These are phyloP conservation scores for Pelusios castaneus DNA, from an alignment of 2,113 vertebrate genomes.

Conservation along the genomic window DNA sequence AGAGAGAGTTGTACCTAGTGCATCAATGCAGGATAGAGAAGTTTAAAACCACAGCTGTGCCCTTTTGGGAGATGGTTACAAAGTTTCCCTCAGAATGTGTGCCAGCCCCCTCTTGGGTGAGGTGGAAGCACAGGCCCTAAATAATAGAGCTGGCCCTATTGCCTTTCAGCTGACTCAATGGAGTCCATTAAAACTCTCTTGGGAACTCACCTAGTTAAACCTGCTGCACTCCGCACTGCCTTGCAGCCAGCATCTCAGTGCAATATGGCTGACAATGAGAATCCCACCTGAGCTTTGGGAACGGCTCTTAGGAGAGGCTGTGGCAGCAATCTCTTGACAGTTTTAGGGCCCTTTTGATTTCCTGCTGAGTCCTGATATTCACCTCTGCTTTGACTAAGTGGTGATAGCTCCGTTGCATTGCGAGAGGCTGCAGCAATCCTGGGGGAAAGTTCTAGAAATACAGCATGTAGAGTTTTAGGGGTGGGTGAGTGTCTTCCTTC, in stretches of 20 bases:
- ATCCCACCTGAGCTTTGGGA: not conserved
- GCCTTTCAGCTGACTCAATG: not conserved
- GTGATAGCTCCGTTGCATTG: not conserved
- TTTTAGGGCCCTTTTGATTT: not conserved
- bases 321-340: not conserved
- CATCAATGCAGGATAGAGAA: rapidly evolving
- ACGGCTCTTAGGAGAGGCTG: not conserved
- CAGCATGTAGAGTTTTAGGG: not conserved
- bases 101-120: not conserved
- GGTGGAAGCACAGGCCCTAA: not conserved
- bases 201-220: not conserved
- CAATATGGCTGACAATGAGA: not conserved
- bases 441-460: not conserved
- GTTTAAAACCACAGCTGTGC: not conserved
- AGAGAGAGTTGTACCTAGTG: rapidly evolving
- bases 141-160: not conserved
- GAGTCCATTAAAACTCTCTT: constrained; percentile 9
- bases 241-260: not conserved
- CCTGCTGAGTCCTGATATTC: not conserved
- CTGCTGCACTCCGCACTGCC: not conserved
- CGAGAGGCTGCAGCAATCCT: not conserved
- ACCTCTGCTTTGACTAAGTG: constrained; percentile 43
- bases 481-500: not conserved
- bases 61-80: not conserved
- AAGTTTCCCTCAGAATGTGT: not conserved